These are phyloP conservation scores for Argyresthia albistria DNA, from an alignment of 2,888 invertebrate species.

Conservation along the genomic window DNA sequence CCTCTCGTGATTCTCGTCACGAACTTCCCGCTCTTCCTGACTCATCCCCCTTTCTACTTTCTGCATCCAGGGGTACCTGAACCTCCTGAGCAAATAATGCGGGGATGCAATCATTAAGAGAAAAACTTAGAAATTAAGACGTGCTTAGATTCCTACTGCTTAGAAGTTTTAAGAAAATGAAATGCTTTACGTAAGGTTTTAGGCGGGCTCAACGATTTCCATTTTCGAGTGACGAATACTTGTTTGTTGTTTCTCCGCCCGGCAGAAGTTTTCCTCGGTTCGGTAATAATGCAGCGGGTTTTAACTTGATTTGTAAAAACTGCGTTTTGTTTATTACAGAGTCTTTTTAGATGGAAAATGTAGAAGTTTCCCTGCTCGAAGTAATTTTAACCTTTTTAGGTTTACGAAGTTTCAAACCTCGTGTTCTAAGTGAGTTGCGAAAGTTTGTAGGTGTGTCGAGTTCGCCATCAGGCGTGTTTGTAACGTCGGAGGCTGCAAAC, in stretches of 20 bases:
- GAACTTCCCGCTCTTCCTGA: constrained; percentile 16
- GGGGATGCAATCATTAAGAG: constrained; percentile 5
- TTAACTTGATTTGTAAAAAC: constrained; percentile 3
- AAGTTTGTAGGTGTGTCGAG: no score
- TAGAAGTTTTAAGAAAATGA: constrained; percentile 2
- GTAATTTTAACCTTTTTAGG: no score
- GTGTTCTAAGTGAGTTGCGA: no score
- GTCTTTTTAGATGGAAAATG: no score
- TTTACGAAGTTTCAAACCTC: no score
- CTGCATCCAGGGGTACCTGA: neutral
- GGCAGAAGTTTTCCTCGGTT: neutral
- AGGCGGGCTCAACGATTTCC: neutral
- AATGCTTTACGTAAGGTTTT: constrained; percentile 1
- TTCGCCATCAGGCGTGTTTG: no score
- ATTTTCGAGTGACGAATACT: neutral
- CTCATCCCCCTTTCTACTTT: constrained; percentile 3
- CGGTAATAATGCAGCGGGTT: constrained; percentile 1
- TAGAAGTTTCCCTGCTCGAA: no score
- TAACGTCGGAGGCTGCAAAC: neutral
- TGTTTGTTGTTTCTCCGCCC: neutral
- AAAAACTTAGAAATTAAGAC: constrained; percentile 64
- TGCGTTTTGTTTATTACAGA: neutral
- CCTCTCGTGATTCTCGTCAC: constrained; percentile 49
- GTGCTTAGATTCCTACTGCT: constrained; percentile 42
- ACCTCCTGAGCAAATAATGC: neutral